These are phyloP conservation scores for Lepidochitona cinerea DNA, from an alignment of 2,888 invertebrate genomes.

Conservation along the genomic window DNA sequence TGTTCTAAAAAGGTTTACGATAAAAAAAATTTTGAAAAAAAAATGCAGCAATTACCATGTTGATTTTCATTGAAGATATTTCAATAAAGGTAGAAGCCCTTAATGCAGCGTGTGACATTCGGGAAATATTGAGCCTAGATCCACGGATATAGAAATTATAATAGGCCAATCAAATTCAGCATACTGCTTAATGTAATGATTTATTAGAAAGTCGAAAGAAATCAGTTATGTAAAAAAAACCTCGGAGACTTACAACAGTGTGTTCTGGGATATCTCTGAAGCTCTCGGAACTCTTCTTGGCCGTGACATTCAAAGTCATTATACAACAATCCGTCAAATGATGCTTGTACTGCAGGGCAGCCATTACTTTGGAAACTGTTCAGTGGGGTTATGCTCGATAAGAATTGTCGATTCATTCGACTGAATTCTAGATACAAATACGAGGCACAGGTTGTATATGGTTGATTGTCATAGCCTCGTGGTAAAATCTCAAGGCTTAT, in stretches of 20 bases:
- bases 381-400: background rate
- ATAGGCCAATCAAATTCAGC: too few species aligned
- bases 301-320: slow-evolving; percentile 23
- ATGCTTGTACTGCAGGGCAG: background rate
- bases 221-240: too few species aligned
- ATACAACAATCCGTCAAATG: background rate
- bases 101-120: too few species aligned
- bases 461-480: slow-evolving; percentile 5
- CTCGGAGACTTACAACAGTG: slow-evolving; percentile 24
- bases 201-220: too few species aligned
- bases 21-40: too few species aligned
- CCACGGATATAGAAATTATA: too few species aligned
- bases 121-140: too few species aligned
- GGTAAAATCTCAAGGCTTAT: slow-evolving; percentile 24
- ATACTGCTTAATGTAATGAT: too few species aligned
- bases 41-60: too few species aligned
- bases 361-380: background rate
- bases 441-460: slow-evolving; percentile 18
- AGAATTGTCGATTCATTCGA: background rate
- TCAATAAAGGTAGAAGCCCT: too few species aligned
- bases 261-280: background rate
- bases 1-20: too few species aligned
- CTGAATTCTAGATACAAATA: slow-evolving; percentile 17
- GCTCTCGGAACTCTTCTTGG: slow-evolving; percentile 16
- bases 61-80: too few species aligned